Percentiles rank a stretch among this genome's conserved stretches.
These are phyloP conservation scores for Latheticus oryzae DNA, from an alignment of 2,888 invertebrate genomes.

Conservation along the genomic window DNA sequence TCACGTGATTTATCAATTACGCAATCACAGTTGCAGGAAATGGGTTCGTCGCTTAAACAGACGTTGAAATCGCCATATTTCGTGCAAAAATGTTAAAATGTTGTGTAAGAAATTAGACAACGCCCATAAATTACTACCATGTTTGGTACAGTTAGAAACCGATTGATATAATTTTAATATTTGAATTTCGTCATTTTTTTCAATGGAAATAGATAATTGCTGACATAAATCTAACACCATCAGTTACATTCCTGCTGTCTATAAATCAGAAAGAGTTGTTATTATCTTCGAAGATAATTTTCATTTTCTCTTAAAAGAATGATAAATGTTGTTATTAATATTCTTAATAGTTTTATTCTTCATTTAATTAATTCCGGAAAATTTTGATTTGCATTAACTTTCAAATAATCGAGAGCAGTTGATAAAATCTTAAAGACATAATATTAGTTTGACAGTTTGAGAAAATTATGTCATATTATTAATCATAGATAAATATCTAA, in stretches of 20 bases:
- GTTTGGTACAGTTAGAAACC: slow-evolving; percentile 27
- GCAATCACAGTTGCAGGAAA: slow-evolving; percentile 3
- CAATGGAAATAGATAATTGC: slow-evolving; percentile 28
- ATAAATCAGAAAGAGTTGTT: slow-evolving; percentile 13
- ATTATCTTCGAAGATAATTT: no score
- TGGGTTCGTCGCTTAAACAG: no score
- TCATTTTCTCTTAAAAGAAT: no score
- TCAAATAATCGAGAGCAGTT: no score
- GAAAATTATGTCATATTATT: slow-evolving; percentile 8
- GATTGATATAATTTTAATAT: no score
- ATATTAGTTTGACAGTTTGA: slow-evolving; percentile 4
- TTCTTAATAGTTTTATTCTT: no score
- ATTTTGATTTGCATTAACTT: no score
- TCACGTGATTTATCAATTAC: slow-evolving; percentile 4
- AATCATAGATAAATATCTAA: not conserved
- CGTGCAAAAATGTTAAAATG: slow-evolving; percentile 4
- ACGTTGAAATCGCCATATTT: no score
- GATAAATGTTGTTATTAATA: no score
- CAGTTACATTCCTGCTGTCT: slow-evolving; percentile 5
- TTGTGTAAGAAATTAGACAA: not conserved
- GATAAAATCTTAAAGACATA: slow-evolving; percentile 1
- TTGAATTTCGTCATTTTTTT: no score
- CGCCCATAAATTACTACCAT: slow-evolving; percentile 7
- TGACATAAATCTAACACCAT: slow-evolving; percentile 27
- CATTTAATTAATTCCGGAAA: no score